Base-by-base conservation (phyloP, 2,888 invertebrate genomes). In the Uropetala carovei region DNA sequence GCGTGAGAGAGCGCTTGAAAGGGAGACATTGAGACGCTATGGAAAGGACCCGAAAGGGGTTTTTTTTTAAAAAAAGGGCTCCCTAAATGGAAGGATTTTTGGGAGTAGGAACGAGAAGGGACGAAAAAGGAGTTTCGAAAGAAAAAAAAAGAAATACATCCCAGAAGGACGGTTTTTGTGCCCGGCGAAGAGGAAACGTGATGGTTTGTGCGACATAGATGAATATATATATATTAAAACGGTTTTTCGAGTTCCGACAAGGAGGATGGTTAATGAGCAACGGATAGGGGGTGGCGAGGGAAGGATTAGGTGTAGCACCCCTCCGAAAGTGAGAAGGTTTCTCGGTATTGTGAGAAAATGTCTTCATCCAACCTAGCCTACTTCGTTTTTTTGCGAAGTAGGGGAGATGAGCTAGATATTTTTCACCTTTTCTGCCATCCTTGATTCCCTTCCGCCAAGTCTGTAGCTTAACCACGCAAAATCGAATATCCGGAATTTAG, bases 121-220 rank as follows among this genome's bases (percentile, higher is more conserved):
- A 43, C 43, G 43, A 5, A 43, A 43, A 43, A 43, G 43, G 43
- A 1, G 43, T 43, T 43, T 43, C 43, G 43, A 43, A 43, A n/a
- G n/a, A n/a, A n/a, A n/a, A n/a, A 27, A 75, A 75, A 75, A 75
- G 27, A 75, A 8, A 22, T 75, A n/a, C n/a, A 22, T 75, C 75
- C 13, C 75, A 75, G n/a, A n/a, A n/a, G 75, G 75, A 27, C 22
- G 11, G 75, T 75, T 75, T 75, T 75, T 75, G 75, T 75, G 75
- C 43, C 43, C 43, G 43, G 43, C 75, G 27, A 75, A 75, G 75
- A n/a, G n/a, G n/a, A n/a, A n/a, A n/a, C n/a, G n/a, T n/a, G n/a
- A n/a, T n/a, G n/a, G n/a, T n/a, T n/a, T n/a, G 27, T 22, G 75
- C 11, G 60, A 0, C 14, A 60, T 4, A 27, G 27, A 4, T 22